These are phyloP conservation scores for Scalopus aquaticus DNA, from an alignment of 2,113 vertebrate species.

Conservation along the genomic window DNA sequence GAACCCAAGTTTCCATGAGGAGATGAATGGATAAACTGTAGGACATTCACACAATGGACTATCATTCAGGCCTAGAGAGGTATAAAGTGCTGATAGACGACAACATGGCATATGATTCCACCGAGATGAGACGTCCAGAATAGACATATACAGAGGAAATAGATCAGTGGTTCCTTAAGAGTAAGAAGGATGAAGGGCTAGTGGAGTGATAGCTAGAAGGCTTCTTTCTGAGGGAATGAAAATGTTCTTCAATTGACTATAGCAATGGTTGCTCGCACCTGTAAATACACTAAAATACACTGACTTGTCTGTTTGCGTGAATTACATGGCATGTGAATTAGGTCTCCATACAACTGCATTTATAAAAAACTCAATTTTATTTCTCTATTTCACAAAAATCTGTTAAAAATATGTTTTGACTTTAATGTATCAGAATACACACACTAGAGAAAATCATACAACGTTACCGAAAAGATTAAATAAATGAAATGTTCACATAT, in stretches of 20 bases:
- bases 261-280: neutral
- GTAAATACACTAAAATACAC: neutral
- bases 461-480: neutral
- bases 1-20: neutral
- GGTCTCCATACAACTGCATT: neutral
- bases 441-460: neutral
- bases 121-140: neutral
- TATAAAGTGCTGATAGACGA: neutral
- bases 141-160: neutral
- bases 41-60: neutral
- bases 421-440: neutral
- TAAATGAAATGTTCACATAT: neutral
- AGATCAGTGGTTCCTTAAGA: neutral
- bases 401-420: neutral
- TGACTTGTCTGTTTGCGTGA: neutral
- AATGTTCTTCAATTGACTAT: neutral
- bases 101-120: neutral
- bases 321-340: neutral
- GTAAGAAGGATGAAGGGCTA: neutral
- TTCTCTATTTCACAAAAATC: neutral
- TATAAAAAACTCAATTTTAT: neutral
- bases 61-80: neutral
- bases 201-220: neutral
- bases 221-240: neutral
- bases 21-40: neutral